Evolutionary conservation across 2,888 invertebrate genomes (phyloP).

Genomic region (Hirtodrosophila histrioides): DNA sequence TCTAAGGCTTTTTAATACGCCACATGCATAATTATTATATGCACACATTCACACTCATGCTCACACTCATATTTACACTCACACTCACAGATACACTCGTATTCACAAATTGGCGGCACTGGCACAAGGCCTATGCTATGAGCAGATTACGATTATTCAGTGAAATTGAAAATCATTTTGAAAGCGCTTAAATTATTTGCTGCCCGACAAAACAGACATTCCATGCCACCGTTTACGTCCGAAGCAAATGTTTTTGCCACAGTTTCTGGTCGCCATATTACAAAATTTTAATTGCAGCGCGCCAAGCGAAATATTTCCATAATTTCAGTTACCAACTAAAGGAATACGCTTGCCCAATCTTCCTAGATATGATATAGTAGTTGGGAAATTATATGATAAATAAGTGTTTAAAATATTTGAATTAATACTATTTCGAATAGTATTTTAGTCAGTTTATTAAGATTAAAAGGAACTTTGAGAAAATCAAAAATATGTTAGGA

Average conservation of each 20-base stretch:
- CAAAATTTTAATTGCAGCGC: slow-evolving; percentile 74
- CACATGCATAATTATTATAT: slow-evolving; percentile 73
- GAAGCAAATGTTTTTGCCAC: slow-evolving; percentile 64
- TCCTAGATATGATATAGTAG: too few relatives aligned
- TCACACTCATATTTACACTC: slow-evolving; percentile 10
- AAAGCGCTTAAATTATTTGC: slow-evolving; percentile 74
- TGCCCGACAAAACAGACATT: slow-evolving; percentile 66
- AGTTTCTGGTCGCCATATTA: slow-evolving; percentile 64
- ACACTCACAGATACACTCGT: slow-evolving; percentile 3
- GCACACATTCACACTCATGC: slow-evolving; percentile 27
- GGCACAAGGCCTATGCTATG: slow-evolving; percentile 51
- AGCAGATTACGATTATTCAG: slow-evolving; percentile 34
- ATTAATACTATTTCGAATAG: too few relatives aligned
- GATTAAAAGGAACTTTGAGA: too few relatives aligned
- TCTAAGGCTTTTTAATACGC: slow-evolving; percentile 74
- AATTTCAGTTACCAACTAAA: slow-evolving; percentile 28
- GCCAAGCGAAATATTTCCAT: slow-evolving; percentile 32
- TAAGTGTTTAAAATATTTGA: too few relatives aligned
- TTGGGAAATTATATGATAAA: too few relatives aligned
- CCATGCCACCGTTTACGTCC: slow-evolving; percentile 63
- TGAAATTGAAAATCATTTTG: slow-evolving; percentile 76
- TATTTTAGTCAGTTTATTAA: too few relatives aligned
- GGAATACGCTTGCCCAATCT: slow-evolving; percentile 16
- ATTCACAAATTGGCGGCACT: slow-evolving; percentile 39
- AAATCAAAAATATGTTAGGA: too few relatives aligned